Base-by-base conservation (phyloP, 2,797 vertebrate genomes). In the Passerculus sandwichensis region DNA sequence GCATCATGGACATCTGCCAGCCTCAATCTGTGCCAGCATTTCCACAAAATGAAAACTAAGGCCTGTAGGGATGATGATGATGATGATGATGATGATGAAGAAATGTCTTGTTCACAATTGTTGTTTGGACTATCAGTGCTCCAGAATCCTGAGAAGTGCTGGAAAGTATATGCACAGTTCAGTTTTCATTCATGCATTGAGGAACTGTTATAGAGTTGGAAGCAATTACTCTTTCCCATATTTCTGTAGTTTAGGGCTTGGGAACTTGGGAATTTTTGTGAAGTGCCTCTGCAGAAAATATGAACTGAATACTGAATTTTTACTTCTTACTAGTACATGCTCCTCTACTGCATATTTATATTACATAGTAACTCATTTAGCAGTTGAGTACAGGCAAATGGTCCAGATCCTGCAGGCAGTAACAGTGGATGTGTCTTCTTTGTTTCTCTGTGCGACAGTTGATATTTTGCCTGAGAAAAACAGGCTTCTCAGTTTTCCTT, bases 391-490 rank as follows among this genome's bases (percentile, higher is more conserved):
- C 38, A 27, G 38, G 27, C 57, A 80, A 64, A 91, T 75, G 64
- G 40, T 23, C 48, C 42, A 79, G 34, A 66, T 71, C 42, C 38
- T 77, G 17, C 29, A 67, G 51, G 15, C 42, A 29, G 2, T 47
- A 56, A 53, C n/a, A 80, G 27, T 34, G 54, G 13, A 51, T 73
- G 36, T 82, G n/a, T 60, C 27, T 19, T 60, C 29, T 81, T 86
- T 10, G 6, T 74, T 87, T 87, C 56, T 53, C 15, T 91, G 32
- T 71, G 61, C 40, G 53, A 47, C 50, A 61, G 47, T n/a, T 67
- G 60, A 53, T 91, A 47, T 45, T 77, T 92, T 66, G 23, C 79
- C 26, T 69, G 50, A 88, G 53, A 50, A 71, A 59, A 91, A 91
- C 44, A 16, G 38, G 44, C 32, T 85, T 36, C 51, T 65, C 73